Evolutionary conservation across 1,140 invertebrate genomes (phyloP).

Genomic region (Nasonia vitripennis): DNA sequence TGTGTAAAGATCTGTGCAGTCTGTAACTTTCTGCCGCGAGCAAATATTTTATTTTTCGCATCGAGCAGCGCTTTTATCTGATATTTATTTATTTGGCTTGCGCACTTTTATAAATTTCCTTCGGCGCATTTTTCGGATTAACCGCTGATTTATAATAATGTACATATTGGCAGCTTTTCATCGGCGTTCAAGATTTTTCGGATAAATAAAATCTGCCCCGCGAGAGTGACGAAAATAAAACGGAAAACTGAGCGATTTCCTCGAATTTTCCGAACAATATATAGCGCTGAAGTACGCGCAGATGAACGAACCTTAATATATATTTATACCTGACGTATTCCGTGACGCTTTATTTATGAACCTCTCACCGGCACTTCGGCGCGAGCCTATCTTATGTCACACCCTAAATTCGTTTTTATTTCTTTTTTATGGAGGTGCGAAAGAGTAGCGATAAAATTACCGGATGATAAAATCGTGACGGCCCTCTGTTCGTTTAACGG

Average conservation of each 20-base stretch:
- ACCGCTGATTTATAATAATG: no score
- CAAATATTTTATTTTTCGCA: neutral
- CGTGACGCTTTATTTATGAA: conserved; percentile 33
- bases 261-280: conserved; percentile 15
- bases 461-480: neutral
- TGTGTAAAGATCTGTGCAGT: no score
- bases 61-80: neutral
- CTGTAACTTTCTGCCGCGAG: no score
- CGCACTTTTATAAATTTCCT: no score
- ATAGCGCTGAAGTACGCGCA: no score
- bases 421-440: conserved; percentile 34
- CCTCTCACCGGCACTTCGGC: conserved; percentile 24
- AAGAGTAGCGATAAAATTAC: conserved; percentile 24
- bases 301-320: no score
- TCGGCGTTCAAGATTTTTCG: no score
- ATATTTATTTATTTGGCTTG: neutral
- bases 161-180: no score
- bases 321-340: neutral
- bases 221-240: no score
- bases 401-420: conserved; percentile 33
- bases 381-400: conserved; percentile 20
- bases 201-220: no score
- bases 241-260: neutral
- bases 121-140: no score
- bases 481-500: neutral